Conservation (phyloP, 2,797 vertebrate species). For the Eulemur coronatus region DNA sequence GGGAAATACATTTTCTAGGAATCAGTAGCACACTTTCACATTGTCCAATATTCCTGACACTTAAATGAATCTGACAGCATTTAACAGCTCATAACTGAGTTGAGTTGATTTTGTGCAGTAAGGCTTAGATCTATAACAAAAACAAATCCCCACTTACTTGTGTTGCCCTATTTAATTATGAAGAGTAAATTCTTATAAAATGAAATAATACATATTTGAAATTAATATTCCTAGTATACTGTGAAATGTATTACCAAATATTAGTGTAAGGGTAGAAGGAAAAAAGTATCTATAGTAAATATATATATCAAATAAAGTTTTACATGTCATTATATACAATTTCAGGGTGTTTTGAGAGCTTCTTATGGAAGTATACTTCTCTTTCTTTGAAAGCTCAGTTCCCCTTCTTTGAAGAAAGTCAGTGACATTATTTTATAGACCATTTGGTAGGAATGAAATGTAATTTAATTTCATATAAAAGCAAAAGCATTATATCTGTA, state of each 20-base stretch:
- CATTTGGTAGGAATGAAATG: not conserved
- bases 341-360: not conserved
- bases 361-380: not conserved
- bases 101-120: not conserved
- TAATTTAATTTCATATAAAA: not conserved
- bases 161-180: not conserved
- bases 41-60: not conserved
- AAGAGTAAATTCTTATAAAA: not conserved
- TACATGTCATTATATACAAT: not conserved
- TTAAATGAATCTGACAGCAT: not conserved
- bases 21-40: not conserved
- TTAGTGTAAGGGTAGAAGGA: not conserved
- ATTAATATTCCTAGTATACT: not conserved
- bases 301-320: not conserved
- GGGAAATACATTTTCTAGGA: not conserved
- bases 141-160: not conserved
- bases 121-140: not conserved
- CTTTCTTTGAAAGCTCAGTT: not conserved
- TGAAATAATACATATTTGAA: not conserved
- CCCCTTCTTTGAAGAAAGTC: not conserved
- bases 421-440: not conserved
- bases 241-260: not conserved
- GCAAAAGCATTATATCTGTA: not conserved
- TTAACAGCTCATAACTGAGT: not conserved
- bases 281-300: not conserved